phyloP scores from a whole-genome alignment of 1,140 invertebrate genomes.

The Heliothis virescens region DNA sequence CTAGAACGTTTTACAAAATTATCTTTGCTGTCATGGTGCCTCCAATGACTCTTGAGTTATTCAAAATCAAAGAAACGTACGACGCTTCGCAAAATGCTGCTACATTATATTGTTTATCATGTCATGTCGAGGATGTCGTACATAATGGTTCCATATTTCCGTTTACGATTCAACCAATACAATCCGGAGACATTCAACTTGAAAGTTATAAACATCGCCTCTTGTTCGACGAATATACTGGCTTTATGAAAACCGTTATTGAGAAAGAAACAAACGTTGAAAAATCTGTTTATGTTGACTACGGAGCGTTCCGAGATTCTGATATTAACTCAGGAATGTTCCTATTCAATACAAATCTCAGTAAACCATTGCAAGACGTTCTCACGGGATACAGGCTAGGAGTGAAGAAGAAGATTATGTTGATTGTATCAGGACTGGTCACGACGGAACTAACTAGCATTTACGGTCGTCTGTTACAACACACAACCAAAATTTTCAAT shows the following conservation, averaged over 20 bases:
- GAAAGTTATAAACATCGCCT: constrained; percentile 91
- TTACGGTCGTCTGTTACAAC: constrained; percentile 89
- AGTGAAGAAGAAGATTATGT: constrained; percentile 87
- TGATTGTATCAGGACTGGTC: constrained; percentile 91
- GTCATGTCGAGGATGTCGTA: constrained; percentile 75
- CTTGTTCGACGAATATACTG: constrained; percentile 90
- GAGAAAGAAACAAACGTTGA: constrained; percentile 69
- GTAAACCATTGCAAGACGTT: constrained; percentile 70
- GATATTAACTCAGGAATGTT: constrained; percentile 72
- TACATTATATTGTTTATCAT: constrained; percentile 89
- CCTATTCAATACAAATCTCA: constrained; percentile 73
- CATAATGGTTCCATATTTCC: constrained; percentile 65
- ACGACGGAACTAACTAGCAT: constrained; percentile 91
- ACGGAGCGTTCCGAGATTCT: constrained; percentile 73
- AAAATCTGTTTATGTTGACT: constrained; percentile 68
- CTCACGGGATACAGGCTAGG: constrained; percentile 63
- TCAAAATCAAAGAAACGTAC: constrained; percentile 83
- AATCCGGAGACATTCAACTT: constrained; percentile 90
- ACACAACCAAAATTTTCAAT: constrained; percentile 90
- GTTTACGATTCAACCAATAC: constrained; percentile 87
- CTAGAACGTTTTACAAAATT: constrained; percentile 89
- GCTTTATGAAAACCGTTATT: constrained; percentile 88
- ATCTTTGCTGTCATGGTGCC: constrained; percentile 90
- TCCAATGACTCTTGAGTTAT: constrained; percentile 90
- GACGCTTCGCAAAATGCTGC: constrained; percentile 81